These are phyloP conservation scores for Regulus satrapa DNA, from an alignment of 2,113 vertebrate species.

Conservation along the genomic window DNA sequence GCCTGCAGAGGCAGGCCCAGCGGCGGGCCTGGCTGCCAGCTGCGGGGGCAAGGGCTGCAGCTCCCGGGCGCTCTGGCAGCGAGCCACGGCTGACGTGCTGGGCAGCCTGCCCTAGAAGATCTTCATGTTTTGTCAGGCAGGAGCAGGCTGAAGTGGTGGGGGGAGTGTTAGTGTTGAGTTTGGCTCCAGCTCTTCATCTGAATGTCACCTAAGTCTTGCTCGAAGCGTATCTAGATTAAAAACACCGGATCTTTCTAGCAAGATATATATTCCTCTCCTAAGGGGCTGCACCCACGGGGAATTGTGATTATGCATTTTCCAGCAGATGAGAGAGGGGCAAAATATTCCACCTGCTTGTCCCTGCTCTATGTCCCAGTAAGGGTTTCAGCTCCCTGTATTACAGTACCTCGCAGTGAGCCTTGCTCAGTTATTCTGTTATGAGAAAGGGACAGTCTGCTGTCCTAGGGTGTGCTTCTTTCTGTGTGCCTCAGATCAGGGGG, in stretches of 20 bases:
- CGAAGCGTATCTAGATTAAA: background rate
- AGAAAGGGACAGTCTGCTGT: background rate
- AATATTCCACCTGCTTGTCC: background rate
- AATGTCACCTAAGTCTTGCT: background rate
- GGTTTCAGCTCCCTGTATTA: background rate
- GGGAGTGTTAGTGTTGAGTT: background rate
- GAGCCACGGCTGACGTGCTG: background rate
- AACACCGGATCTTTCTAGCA: background rate
- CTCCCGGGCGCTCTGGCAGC: background rate
- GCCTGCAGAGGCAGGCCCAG: background rate
- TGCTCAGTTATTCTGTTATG: accelerated
- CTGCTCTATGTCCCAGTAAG: background rate
- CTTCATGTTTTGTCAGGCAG: background rate
- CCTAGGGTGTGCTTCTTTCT: background rate
- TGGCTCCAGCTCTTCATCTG: background rate
- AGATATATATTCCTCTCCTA: background rate
- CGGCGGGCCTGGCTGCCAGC: background rate
- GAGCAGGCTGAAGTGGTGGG: background rate
- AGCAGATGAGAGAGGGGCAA: background rate
- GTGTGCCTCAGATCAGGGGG: accelerated
- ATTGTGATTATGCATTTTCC: background rate
- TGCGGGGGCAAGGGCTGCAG: background rate
- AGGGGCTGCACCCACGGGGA: background rate
- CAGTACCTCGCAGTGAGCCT: background rate
- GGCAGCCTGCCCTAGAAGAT: background rate